phyloP scores from a whole-genome alignment of 2,888 invertebrate genomes.

The Iselma pallidipennis region DNA sequence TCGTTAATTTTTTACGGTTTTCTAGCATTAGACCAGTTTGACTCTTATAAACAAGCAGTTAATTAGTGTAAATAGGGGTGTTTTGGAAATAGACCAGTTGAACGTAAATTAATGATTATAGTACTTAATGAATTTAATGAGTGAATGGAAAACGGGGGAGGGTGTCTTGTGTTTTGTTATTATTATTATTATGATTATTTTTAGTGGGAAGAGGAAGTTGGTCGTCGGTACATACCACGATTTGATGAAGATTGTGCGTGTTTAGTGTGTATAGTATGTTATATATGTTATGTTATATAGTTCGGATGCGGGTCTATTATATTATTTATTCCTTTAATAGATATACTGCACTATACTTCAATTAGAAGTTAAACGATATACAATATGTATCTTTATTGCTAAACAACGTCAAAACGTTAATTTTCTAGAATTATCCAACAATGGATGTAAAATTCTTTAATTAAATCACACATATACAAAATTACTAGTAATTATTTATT shows the following conservation, averaged over 20 bases:
- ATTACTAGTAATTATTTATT: not conserved
- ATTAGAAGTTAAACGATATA: conserved; percentile 32
- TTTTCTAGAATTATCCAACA: not conserved
- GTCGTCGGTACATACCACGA: conserved; percentile 6
- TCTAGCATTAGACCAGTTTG: no score
- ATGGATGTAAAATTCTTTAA: not conserved
- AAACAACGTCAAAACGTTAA: not conserved
- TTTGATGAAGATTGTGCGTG: conserved; percentile 26
- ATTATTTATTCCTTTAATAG: conserved; percentile 37
- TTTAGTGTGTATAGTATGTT: conserved; percentile 2
- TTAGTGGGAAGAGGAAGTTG: not conserved
- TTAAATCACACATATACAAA: not conserved
- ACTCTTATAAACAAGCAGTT: conserved; percentile 26
- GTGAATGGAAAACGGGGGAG: conserved; percentile 26
- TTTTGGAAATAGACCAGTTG: conserved; percentile 33
- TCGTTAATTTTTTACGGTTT: not conserved
- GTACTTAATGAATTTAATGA: conserved; percentile 14
- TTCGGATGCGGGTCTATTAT: conserved; percentile 46
- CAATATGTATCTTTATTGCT: conserved; percentile 20
- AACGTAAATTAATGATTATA: conserved; percentile 21
- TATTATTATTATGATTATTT: not conserved
- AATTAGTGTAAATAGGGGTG: conserved; percentile 39
- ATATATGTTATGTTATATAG: conserved; percentile 11
- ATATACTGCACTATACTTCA: conserved; percentile 42
- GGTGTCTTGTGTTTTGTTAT: not conserved